Base-by-base conservation (phyloP, 1,140 invertebrate species). In the Euura saliciscinereae region DNA sequence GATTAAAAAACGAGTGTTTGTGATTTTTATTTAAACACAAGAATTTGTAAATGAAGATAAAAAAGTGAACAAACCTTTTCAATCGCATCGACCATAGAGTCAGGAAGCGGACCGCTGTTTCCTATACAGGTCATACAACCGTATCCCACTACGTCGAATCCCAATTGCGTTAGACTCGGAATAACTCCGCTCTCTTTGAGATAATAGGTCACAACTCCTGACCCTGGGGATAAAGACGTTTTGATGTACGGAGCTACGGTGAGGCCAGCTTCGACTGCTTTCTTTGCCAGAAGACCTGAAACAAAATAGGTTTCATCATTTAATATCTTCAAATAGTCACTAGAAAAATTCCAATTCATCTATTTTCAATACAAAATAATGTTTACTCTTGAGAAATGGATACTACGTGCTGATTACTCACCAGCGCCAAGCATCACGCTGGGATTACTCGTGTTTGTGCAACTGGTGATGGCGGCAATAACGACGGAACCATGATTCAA, bases 101-200 rank as follows among this genome's bases (percentile, higher is more conserved):
- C 97, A 71, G 96, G 94, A 6, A 99, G 90, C 0, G 97, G 97
- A 8, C 98, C 98, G 67, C 94, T 96, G 86, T 99, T 99, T 6
- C 98, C 98, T 77, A 99, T 99, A 86, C 98, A 99, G 0, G 98
- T 99, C 97, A 99, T 99, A 87, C 98, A 99, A 2, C 98, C 94
- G 82, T 98, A 99, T n/a, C 98, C 98, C 44, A 96, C 94, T 70
- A 97, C 94, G 79, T 97, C 91, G 86, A 99, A 99, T 6, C 98
- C 98, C 8, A 99, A 89, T 84, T 95, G 91, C 74, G 94, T 92
- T 64, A 99, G 86, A 80, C 92, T 94, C 0, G 95, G 94, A 43
- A 96, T 92, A 2, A 99, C 96, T 1, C 97, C 97, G 45, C 93
- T 92, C 80, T 96, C 94, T 79, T 91, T 89, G 0, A 99, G 87